Evolutionary conservation across 1,140 invertebrate species (phyloP).

Genomic region (Pteromalus puparum): DNA sequence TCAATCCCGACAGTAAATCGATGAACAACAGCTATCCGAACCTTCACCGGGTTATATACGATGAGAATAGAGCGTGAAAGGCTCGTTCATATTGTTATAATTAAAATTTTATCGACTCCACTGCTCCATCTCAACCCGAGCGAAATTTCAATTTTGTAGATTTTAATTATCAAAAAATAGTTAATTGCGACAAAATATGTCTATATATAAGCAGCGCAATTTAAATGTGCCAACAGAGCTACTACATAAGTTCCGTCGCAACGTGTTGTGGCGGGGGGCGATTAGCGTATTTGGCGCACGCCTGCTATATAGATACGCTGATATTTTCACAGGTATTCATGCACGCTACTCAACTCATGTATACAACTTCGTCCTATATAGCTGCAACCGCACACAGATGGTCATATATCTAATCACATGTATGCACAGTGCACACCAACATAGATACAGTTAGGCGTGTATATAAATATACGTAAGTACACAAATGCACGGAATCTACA

Average conservation of each 20-base stretch:
- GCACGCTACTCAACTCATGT: neutral
- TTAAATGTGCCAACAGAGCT: slow-evolving; percentile 58
- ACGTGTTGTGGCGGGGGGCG: slow-evolving; percentile 53
- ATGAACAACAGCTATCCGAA: slow-evolving; percentile 18
- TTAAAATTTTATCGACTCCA: slow-evolving; percentile 11
- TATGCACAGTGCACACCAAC: neutral
- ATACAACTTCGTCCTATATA: neutral
- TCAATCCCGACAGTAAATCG: slow-evolving; percentile 35
- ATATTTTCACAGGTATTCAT: neutral
- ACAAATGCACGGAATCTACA: neutral
- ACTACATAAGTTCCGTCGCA: slow-evolving; percentile 45
- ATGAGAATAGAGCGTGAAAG: neutral
- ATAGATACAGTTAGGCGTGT: neutral
- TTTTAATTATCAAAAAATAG: neutral
- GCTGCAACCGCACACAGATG: neutral
- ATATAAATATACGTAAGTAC: neutral
- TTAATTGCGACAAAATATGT: too few relatives aligned
- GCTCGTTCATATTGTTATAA: neutral
- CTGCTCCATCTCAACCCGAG: too few relatives aligned
- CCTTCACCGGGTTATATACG: neutral
- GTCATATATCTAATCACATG: neutral
- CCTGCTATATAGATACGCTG: neutral
- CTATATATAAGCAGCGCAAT: slow-evolving; percentile 51
- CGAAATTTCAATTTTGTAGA: neutral
- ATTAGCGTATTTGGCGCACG: slow-evolving; percentile 55